phyloP scores from a whole-genome alignment of 2,888 invertebrate species.

The Trachelus iudaicus region DNA sequence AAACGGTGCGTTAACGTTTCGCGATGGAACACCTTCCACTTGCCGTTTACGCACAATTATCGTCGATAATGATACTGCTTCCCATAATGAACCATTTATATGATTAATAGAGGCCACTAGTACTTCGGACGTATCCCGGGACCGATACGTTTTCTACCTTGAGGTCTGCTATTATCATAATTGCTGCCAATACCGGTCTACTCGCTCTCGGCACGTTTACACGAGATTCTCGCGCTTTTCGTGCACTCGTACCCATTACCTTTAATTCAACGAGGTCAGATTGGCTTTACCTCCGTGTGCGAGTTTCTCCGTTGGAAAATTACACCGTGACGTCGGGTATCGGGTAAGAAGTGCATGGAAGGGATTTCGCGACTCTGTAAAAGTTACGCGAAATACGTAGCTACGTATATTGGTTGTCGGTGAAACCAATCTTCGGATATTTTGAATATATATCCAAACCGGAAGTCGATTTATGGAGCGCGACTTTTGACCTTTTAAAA shows the following conservation, averaged over 20 bases:
- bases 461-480: not conserved
- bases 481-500: not conserved
- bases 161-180: slow-evolving; percentile 63
- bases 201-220: slow-evolving; percentile 60
- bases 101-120: slow-evolving; percentile 60
- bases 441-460: not conserved
- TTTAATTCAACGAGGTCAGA: not conserved
- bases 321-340: not conserved
- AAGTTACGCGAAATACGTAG: not conserved
- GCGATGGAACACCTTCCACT: not conserved
- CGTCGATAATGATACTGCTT: slow-evolving; percentile 46
- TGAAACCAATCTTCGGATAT: not conserved
- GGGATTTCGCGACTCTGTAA: not conserved
- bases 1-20: not conserved
- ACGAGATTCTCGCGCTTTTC: slow-evolving; percentile 43
- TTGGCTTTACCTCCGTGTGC: not conserved
- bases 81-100: slow-evolving; percentile 58
- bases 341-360: not conserved
- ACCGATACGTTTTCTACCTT: slow-evolving; percentile 30
- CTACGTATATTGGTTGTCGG: not conserved
- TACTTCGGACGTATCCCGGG: not conserved
- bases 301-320: not conserved
- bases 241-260: slow-evolving; percentile 35
- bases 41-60: slow-evolving; percentile 55
- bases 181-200: slow-evolving; percentile 60